phyloP scores from a whole-genome alignment of 1,140 invertebrate species.

The Notospermus geniculatus region DNA sequence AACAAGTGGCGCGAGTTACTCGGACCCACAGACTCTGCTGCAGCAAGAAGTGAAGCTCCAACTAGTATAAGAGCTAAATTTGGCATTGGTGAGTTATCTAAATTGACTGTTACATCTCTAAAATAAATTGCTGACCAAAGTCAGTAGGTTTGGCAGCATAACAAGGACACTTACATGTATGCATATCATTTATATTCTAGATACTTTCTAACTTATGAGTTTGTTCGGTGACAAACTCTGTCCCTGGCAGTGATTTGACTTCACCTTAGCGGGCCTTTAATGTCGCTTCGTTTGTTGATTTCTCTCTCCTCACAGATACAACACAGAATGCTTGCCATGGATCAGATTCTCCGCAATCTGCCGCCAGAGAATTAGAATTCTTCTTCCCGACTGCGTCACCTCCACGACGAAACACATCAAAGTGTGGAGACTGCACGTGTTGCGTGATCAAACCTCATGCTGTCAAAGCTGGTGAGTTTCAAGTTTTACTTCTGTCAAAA shows the following conservation, averaged over 20 bases:
- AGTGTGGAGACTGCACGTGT: slow-evolving; percentile 70
- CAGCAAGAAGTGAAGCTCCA: slow-evolving; percentile 62
- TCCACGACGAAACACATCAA: slow-evolving; percentile 59
- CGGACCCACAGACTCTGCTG: slow-evolving; percentile 67
- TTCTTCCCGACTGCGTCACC: slow-evolving; percentile 61
- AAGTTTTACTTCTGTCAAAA: not conserved
- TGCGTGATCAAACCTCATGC: slow-evolving; percentile 92
- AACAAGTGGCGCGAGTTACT: slow-evolving; percentile 62
- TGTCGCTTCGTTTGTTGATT: too few relatives aligned
- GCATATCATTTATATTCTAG: too few relatives aligned
- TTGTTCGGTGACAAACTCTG: too few relatives aligned
- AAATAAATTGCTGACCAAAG: too few relatives aligned
- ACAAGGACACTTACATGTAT: too few relatives aligned
- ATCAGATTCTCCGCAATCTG: slow-evolving; percentile 62
- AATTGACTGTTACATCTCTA: too few relatives aligned
- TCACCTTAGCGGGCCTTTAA: too few relatives aligned
- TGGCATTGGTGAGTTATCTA: slow-evolving; percentile 62
- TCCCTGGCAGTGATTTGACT: too few relatives aligned
- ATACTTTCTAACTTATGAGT: too few relatives aligned
- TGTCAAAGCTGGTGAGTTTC: slow-evolving; percentile 65
- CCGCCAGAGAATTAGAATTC: slow-evolving; percentile 63
- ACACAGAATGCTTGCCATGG: slow-evolving; percentile 72
- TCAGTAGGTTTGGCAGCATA: too few relatives aligned
- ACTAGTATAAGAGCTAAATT: slow-evolving; percentile 69
- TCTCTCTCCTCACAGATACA: slow-evolving; percentile 57